A percentile compares a stretch with the other conserved stretches of the same genome.
These are phyloP conservation scores for Varanus komodoensis DNA, from an alignment of 2,113 vertebrate species.

Conservation along the genomic window DNA sequence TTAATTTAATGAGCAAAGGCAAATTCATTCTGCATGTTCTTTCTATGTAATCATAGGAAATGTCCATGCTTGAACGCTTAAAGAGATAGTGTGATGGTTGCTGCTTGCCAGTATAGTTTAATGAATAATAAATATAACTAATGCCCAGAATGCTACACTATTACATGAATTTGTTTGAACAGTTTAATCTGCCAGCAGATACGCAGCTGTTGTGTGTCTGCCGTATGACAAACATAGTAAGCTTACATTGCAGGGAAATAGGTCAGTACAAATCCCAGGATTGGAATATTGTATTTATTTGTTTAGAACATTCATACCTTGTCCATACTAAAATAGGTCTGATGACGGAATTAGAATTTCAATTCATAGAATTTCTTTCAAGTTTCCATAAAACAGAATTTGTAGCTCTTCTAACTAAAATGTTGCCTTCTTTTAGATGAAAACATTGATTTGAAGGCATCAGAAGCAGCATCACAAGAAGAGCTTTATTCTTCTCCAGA, in stretches of 20 bases:
- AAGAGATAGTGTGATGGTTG: background rate
- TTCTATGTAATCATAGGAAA: background rate
- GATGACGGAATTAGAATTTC: background rate
- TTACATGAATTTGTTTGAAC: background rate
- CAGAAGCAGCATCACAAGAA: constrained; percentile 68
- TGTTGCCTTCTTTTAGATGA: constrained; percentile 78
- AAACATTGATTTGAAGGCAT: constrained; percentile 59
- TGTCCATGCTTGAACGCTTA: background rate
- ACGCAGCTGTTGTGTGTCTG: background rate
- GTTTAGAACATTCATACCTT: too few relatives aligned
- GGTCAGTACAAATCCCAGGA: background rate
- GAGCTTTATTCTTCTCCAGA: constrained; percentile 82
- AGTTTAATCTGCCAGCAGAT: background rate
- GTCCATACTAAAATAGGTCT: too few relatives aligned
- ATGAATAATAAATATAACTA: background rate
- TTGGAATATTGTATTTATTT: too few relatives aligned
- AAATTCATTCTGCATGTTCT: background rate
- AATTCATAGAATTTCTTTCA: background rate
- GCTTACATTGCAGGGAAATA: background rate
- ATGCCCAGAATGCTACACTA: background rate
- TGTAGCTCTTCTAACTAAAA: background rate
- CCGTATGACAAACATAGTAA: background rate
- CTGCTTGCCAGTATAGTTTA: background rate
- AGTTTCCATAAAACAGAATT: background rate
- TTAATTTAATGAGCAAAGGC: background rate